These are phyloP conservation scores for Drosophila austrosaltans DNA, from an alignment of 2,888 invertebrate species.

Conservation along the genomic window DNA sequence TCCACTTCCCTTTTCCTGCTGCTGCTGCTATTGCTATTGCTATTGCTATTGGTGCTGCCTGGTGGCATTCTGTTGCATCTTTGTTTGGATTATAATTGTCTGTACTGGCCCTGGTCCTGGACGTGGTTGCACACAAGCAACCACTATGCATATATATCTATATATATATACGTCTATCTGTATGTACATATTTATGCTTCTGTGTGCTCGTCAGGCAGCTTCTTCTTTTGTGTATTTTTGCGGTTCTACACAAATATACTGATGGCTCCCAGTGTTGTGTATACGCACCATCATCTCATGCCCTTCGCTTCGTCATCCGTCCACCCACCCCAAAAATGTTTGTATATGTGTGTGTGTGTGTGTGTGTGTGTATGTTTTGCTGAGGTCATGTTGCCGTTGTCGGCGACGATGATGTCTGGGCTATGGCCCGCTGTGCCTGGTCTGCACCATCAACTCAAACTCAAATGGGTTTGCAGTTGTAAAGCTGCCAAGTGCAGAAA, in stretches of 20 bases:
- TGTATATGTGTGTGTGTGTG: conserved; percentile 35
- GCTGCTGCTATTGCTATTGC: conserved; percentile 57
- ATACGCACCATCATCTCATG: conserved; percentile 37
- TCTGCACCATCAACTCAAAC: conserved; percentile 57
- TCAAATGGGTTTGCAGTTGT: conserved; percentile 72
- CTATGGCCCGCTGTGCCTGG: conserved; percentile 35
- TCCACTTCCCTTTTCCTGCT: conserved; percentile 31
- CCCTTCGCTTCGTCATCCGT: neutral
- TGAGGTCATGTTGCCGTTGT: conserved; percentile 73
- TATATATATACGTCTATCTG: neutral
- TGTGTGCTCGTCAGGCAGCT: conserved; percentile 41
- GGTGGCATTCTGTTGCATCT: conserved; percentile 32
- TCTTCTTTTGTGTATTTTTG: conserved; percentile 61
- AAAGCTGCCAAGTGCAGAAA: conserved; percentile 70
- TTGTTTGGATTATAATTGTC: conserved; percentile 75
- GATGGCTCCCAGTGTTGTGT: conserved; percentile 53
- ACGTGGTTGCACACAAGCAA: conserved; percentile 42
- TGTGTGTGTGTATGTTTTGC: conserved; percentile 30
- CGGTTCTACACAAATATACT: conserved; percentile 75
- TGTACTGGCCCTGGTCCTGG: conserved; percentile 34
- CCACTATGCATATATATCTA: conserved; percentile 29
- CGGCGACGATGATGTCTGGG: conserved; percentile 46
- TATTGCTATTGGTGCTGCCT: conserved; percentile 52
- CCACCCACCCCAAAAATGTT: conserved; percentile 28
- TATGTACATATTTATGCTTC: conserved; percentile 24